Evolutionary conservation across 1,140 invertebrate species (phyloP).

Genomic region (Drosophila lowei): DNA sequence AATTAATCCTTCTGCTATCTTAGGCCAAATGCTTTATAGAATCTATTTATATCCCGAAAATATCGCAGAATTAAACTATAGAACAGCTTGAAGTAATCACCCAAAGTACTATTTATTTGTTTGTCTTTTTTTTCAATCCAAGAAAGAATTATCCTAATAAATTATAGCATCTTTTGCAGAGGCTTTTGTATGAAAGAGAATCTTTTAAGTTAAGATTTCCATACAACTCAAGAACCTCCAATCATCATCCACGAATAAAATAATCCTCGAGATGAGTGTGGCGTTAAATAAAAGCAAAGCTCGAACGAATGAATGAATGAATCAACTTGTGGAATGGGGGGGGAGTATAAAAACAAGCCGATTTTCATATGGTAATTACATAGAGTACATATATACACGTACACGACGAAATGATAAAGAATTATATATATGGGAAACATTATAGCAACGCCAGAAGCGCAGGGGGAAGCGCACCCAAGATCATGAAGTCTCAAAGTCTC

Average conservation of each 20-base stretch:
- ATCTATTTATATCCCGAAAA: too few species aligned
- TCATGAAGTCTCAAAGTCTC: conserved; percentile 10
- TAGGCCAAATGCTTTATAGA: too few species aligned
- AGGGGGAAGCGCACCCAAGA: conserved; percentile 41
- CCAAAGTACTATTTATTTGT: too few species aligned
- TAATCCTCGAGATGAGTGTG: conserved; percentile 11
- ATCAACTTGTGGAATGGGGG: not conserved
- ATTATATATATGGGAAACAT: conserved; percentile 30
- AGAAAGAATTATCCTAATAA: too few species aligned
- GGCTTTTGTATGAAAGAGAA: too few species aligned
- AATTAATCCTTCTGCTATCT: too few species aligned
- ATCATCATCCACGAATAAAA: not conserved
- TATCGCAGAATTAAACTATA: too few species aligned
- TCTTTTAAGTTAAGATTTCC: too few species aligned
- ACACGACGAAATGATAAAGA: conserved; percentile 47
- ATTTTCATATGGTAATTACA: conserved; percentile 67
- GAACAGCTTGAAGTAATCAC: too few species aligned
- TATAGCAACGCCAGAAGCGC: conserved; percentile 35
- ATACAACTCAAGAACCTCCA: not conserved
- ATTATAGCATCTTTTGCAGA: too few species aligned
- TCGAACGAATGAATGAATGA: conserved; percentile 18
- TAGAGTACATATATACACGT: conserved; percentile 78
- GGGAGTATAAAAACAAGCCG: conserved; percentile 47
- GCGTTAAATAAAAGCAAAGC: conserved; percentile 72
- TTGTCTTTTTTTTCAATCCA: too few species aligned